phyloP scores from a whole-genome alignment of 2,888 invertebrate species.

The Epinotia nisella region DNA sequence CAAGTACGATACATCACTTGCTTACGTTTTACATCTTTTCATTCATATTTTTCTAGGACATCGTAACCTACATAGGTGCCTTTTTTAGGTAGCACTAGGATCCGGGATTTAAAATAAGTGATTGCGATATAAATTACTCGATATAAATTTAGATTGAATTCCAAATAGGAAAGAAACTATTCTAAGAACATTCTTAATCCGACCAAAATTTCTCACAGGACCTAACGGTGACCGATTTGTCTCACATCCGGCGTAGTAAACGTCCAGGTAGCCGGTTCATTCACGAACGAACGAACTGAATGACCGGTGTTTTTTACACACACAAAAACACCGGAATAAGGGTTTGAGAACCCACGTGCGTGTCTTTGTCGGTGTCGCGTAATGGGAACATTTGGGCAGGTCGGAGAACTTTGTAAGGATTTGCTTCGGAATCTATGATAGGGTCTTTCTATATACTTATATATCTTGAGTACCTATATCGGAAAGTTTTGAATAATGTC shows the following conservation, averaged over 20 bases:
- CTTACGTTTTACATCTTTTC: background rate
- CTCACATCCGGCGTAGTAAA: constrained; percentile 71
- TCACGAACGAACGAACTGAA: constrained; percentile 70
- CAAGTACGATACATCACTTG: constrained; percentile 10
- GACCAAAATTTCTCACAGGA: constrained; percentile 51
- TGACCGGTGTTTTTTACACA: constrained; percentile 61
- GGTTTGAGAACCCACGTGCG: constrained; percentile 44
- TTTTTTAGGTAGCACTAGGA: background rate
- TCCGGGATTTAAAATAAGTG: background rate
- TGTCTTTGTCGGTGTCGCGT: constrained; percentile 36
- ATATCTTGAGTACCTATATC: background rate
- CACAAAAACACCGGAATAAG: constrained; percentile 43
- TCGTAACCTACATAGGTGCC: background rate
- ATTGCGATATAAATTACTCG: background rate
- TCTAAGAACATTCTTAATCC: constrained; percentile 26
- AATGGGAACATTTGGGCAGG: constrained; percentile 34
- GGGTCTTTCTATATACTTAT: background rate
- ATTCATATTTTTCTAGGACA: background rate
- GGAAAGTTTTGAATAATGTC: too few relatives aligned
- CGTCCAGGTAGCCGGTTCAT: constrained; percentile 72
- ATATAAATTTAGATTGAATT: constrained; percentile 5
- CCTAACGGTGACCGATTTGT: constrained; percentile 78
- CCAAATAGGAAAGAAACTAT: constrained; percentile 11
- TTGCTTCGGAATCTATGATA: background rate
- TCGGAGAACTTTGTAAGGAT: constrained; percentile 6